Evolutionary conservation across 2,888 invertebrate species (phyloP).

Genomic region (Arrhopalites spinosus): DNA sequence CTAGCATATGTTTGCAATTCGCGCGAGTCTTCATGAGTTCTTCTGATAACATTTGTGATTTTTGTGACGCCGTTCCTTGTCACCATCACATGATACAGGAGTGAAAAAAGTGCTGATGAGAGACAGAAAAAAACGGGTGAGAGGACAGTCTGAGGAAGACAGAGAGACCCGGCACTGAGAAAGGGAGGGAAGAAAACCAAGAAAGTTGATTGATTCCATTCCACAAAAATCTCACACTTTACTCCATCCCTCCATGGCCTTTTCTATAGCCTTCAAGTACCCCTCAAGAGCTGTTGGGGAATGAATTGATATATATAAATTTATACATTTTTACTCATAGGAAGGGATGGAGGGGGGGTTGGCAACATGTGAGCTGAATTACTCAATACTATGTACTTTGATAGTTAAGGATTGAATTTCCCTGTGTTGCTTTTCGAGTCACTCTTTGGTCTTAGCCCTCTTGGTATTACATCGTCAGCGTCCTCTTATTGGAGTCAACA

Average conservation of each 20-base stretch:
- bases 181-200: neutral
- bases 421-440: neutral
- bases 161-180: too few species aligned
- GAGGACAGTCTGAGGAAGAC: too few species aligned
- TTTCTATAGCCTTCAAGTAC: too few species aligned
- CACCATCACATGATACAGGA: neutral
- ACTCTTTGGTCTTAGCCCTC: too few species aligned
- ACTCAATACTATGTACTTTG: slow-evolving; percentile 10
- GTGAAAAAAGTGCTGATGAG: slow-evolving; percentile 28
- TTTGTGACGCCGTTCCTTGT: slow-evolving; percentile 1
- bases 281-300: too few species aligned
- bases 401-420: neutral
- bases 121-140: neutral
- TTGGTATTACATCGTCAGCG: neutral
- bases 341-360: neutral
- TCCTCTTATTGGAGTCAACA: neutral
- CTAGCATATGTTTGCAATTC: slow-evolving; percentile 21
- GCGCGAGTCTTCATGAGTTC: slow-evolving; percentile 3
- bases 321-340: neutral
- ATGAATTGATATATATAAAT: too few species aligned
- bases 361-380: slow-evolving; percentile 26
- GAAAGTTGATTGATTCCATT: slow-evolving; percentile 28
- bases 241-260: too few species aligned
- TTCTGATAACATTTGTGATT: slow-evolving; percentile 10
- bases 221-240: too few species aligned